phyloP scores from a whole-genome alignment of 1,140 invertebrate species.

The Sycophaga agraensis region DNA sequence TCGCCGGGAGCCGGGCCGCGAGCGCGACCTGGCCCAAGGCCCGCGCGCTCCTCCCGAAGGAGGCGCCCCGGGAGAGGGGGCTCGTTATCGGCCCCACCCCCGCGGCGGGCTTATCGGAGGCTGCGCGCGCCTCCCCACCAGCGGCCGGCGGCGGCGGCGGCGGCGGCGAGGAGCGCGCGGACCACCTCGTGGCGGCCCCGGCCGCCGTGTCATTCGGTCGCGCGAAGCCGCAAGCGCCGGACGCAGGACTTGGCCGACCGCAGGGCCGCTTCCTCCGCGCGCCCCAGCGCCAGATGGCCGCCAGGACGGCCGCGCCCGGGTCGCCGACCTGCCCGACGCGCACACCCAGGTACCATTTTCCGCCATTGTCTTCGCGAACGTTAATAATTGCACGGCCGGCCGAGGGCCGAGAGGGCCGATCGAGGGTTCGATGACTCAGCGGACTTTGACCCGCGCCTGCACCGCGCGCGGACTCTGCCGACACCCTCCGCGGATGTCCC shows the following conservation, averaged over 20 bases:
- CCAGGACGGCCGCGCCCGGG: not conserved
- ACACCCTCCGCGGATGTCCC: too few relatives aligned
- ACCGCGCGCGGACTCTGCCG: not conserved
- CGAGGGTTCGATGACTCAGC: not conserved
- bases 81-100: too few relatives aligned
- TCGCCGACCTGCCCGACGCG: too few relatives aligned
- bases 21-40: too few relatives aligned
- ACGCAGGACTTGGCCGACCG: not conserved
- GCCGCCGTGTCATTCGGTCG: slow-evolving; percentile 22
- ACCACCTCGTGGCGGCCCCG: too few relatives aligned
- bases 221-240: not conserved
- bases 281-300: not conserved
- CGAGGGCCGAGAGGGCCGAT: not conserved
- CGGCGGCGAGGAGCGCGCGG: too few relatives aligned
- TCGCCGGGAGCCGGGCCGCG: too few relatives aligned
- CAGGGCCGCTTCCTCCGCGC: not conserved
- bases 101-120: too few relatives aligned
- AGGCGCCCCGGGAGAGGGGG: not conserved
- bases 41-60: not conserved
- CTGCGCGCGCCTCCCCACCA: not conserved
- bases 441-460: not conserved
- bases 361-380: too few relatives aligned
- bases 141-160: slow-evolving; percentile 11
- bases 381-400: not conserved
- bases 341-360: too few relatives aligned